A percentile compares a stretch with the other conserved stretches of the same genome.
Evolutionary conservation across 2,113 vertebrate genomes (phyloP).

Genomic region (Scolopax mira): DNA sequence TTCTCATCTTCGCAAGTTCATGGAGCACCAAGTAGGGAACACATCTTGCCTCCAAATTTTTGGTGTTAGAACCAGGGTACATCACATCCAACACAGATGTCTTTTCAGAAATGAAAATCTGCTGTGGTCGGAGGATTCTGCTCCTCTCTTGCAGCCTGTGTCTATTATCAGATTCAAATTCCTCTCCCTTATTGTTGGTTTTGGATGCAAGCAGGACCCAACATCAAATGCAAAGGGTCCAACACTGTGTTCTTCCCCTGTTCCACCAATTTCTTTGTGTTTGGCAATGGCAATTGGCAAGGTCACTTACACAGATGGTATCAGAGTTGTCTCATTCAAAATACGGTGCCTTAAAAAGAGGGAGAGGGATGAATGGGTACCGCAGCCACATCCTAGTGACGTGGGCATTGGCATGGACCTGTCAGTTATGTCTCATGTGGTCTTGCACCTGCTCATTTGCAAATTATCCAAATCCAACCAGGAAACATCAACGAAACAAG

Average conservation of each 20-base stretch:
- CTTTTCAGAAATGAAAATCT: neutral
- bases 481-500: neutral
- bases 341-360: neutral
- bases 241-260: neutral
- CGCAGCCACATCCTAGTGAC: accelerated
- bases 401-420: neutral
- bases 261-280: neutral
- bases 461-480: neutral
- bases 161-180: neutral
- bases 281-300: neutral
- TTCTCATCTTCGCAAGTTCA: neutral
- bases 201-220: neutral
- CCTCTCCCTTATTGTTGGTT: neutral
- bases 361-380: neutral
- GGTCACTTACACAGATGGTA: neutral
- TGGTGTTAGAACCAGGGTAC: neutral
- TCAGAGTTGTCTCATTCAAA: neutral
- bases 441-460: neutral
- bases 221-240: neutral
- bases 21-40: neutral
- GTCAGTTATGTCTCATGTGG: neutral
- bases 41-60: neutral
- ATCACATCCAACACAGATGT: neutral
- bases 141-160: neutral
- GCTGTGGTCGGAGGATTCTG: neutral